These are phyloP conservation scores for Tinea semifulvella DNA, from an alignment of 2,888 invertebrate species.

Conservation along the genomic window DNA sequence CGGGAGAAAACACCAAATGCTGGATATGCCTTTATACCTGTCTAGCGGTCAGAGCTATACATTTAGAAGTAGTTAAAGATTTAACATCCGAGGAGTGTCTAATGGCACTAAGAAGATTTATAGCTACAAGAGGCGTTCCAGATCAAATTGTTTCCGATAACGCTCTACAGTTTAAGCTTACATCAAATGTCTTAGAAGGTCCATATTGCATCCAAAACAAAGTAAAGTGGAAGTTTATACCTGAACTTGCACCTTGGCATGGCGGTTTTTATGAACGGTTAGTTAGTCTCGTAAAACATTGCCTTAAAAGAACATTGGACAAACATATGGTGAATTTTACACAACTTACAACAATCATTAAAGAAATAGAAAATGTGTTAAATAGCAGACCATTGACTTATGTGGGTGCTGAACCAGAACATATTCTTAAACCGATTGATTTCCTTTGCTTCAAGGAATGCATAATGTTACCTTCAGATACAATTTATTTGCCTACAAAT, in stretches of 20 bases:
- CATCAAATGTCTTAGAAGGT: constrained; percentile 15
- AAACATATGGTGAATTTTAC: constrained; percentile 16
- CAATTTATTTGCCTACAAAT: too few relatives aligned
- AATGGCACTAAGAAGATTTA: constrained; percentile 16
- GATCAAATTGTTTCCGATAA: constrained; percentile 18
- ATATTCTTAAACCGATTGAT: constrained; percentile 18
- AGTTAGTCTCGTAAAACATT: constrained; percentile 16
- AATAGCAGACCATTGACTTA: constrained; percentile 18
- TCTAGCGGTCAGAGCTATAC: constrained; percentile 16
- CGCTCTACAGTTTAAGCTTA: constrained; percentile 18
- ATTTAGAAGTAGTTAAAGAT: constrained; percentile 16
- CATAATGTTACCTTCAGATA: too few relatives aligned
- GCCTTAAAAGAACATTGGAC: constrained; percentile 17
- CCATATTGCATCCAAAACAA: constrained; percentile 17
- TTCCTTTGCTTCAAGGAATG: constrained; percentile 10
- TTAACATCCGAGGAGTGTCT: constrained; percentile 18
- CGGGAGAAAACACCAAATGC: constrained; percentile 4
- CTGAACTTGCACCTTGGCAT: constrained; percentile 20
- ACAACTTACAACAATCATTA: constrained; percentile 17
- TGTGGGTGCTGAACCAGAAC: constrained; percentile 15
- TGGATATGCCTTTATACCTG: constrained; percentile 12
- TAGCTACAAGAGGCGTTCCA: constrained; percentile 14
- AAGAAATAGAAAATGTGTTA: constrained; percentile 19
- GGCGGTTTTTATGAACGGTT: constrained; percentile 22
- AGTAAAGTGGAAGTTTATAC: constrained; percentile 20